Conservation (phyloP, 2,888 invertebrate species). For the Meliscaeva auricollis region DNA sequence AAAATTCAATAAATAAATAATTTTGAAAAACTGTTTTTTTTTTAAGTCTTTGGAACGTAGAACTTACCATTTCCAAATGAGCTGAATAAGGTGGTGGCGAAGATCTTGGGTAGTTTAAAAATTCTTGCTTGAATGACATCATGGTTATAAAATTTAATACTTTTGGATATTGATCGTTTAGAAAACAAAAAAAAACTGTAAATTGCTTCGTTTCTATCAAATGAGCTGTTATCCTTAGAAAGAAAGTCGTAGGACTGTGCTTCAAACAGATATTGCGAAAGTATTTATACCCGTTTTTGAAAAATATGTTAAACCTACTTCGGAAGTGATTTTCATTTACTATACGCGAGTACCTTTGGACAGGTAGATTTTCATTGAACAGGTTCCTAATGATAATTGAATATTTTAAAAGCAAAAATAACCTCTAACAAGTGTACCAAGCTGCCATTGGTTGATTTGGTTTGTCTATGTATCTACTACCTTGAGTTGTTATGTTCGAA, state of each 20-base stretch:
- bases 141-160: constrained; percentile 9
- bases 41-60: neutral
- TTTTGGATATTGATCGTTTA: neutral
- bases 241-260: constrained; percentile 52
- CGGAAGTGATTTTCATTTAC: neutral
- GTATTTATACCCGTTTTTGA: constrained; percentile 65
- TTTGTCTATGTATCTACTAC: neutral
- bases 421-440: neutral
- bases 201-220: neutral
- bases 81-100: constrained; percentile 63
- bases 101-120: constrained; percentile 28
- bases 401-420: neutral
- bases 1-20: neutral
- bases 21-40: neutral
- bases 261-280: constrained; percentile 50
- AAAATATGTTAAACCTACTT: neutral
- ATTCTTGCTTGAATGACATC: constrained; percentile 48
- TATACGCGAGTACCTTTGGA: too few species aligned
- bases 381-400: constrained; percentile 12
- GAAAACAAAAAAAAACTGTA: neutral
- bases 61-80: constrained; percentile 68
- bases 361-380: constrained; percentile 20
- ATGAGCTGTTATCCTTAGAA: constrained; percentile 67
- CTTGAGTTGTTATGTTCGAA: neutral
- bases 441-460: constrained; percentile 42